phyloP scores from a whole-genome alignment of 2,797 vertebrate species.

The Fistularia tabacaria region DNA sequence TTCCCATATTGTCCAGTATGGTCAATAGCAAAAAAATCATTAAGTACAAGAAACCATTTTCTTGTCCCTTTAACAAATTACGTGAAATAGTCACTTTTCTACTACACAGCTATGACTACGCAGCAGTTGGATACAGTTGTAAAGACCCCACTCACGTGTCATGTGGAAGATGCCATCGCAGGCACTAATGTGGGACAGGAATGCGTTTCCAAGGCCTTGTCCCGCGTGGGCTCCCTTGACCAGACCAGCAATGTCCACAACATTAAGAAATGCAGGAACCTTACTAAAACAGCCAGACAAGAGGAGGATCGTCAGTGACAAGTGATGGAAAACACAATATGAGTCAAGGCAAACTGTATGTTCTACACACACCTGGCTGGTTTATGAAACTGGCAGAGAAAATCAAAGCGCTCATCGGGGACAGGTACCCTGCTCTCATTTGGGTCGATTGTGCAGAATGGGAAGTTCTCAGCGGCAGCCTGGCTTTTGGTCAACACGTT shows the following conservation, averaged over 20 bases:
- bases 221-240: conserved; percentile 95
- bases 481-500: conserved; percentile 98
- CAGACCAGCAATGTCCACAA: conserved; percentile 97
- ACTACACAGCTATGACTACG: conserved; percentile 11
- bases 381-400: conserved; percentile 93
- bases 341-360: not conserved
- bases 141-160: conserved; percentile 81
- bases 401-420: conserved; percentile 93
- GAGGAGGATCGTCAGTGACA: not conserved
- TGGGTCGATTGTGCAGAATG: conserved; percentile 98
- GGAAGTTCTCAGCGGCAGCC: conserved; percentile 94
- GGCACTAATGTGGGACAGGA: conserved; percentile 96
- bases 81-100: conserved; percentile 28
- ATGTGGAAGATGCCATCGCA: conserved; percentile 97
- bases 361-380: conserved; percentile 82
- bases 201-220: conserved; percentile 95
- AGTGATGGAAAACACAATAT: no score
- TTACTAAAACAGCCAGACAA: conserved; percentile 77
- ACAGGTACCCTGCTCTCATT: conserved; percentile 97
- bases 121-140: conserved; percentile 26
- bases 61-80: no score
- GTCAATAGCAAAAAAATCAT: no score
- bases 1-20: no score
- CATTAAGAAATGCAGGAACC: conserved; percentile 94
- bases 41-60: no score